Percentiles rank a stretch among this genome's conserved stretches.
phyloP scores from a whole-genome alignment of 2,113 vertebrate species.

The Ranitomeya imitator region DNA sequence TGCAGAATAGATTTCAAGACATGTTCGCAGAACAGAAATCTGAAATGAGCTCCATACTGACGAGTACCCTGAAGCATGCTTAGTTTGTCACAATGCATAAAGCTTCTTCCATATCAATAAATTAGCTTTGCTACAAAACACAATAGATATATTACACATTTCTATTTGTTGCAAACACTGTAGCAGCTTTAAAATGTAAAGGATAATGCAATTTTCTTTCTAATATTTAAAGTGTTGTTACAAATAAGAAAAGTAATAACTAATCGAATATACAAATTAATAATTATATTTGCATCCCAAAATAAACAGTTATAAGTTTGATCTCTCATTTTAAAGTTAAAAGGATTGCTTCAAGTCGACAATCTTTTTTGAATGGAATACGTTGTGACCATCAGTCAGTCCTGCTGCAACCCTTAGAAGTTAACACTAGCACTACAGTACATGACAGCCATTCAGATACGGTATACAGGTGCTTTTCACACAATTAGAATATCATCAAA shows the following conservation, averaged over 20 bases:
- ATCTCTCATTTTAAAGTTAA: no score
- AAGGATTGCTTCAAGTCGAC: no score
- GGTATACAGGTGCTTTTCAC: no score
- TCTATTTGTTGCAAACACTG: not conserved
- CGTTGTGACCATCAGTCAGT: no score
- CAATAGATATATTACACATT: slow-evolving; percentile 7
- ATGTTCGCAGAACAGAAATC: not conserved
- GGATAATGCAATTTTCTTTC: not conserved
- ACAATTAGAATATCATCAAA: no score
- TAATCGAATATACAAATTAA: not conserved
- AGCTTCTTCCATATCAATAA: slow-evolving; percentile 29
- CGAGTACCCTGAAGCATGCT: slow-evolving; percentile 3
- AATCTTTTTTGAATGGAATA: no score
- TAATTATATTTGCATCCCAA: not conserved
- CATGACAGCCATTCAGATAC: no score
- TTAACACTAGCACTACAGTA: no score
- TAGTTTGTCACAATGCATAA: slow-evolving; percentile 21
- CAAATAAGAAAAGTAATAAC: not conserved
- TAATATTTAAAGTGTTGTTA: no score
- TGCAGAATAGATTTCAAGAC: slow-evolving; percentile 26
- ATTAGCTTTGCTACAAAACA: slow-evolving; percentile 10
- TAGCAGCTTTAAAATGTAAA: not conserved
- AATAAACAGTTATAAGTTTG: no score
- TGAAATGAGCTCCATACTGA: slow-evolving; percentile 13
- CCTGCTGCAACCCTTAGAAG: no score